These are phyloP conservation scores for Danionella dracula DNA, from an alignment of 2,797 vertebrate genomes.

Conservation along the genomic window DNA sequence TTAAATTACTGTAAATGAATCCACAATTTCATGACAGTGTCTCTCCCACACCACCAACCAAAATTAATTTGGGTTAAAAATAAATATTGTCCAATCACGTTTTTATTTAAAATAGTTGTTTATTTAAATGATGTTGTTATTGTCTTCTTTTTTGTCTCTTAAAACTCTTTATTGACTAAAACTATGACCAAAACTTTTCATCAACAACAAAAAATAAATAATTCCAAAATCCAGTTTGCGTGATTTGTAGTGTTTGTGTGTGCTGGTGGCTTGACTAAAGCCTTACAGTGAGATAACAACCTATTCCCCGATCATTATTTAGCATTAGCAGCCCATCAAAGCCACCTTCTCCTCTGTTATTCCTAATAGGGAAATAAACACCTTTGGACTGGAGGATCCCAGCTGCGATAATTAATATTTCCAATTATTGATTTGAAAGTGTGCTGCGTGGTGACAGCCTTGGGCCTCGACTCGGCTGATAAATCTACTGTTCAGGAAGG, in stretches of 20 bases:
- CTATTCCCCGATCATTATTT: slow-evolving; percentile 70
- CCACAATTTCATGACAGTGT: no score
- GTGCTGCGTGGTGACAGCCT: slow-evolving; percentile 68
- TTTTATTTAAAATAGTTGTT: no score
- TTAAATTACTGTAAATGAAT: no score
- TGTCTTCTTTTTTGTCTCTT: no score
- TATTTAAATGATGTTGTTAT: neutral
- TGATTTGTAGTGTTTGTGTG: neutral
- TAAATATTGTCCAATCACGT: neutral
- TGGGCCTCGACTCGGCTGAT: slow-evolving; percentile 56
- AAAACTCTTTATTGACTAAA: no score
- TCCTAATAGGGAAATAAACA: slow-evolving; percentile 55
- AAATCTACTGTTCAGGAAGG: slow-evolving; percentile 63
- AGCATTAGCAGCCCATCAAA: slow-evolving; percentile 68
- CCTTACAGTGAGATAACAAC: slow-evolving; percentile 49
- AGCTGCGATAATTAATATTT: slow-evolving; percentile 78
- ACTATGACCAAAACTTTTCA: no score
- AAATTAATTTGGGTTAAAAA: no score
- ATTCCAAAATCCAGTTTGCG: neutral
- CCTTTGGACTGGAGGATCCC: slow-evolving; percentile 59
- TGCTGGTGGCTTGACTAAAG: slow-evolving; percentile 20
- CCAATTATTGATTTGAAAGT: slow-evolving; percentile 76
- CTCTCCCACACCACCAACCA: no score
- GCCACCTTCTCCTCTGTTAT: slow-evolving; percentile 55
- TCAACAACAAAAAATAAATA: neutral